Base-by-base conservation (phyloP, 2,113 vertebrate species). In the Psilopogon haemacephalus region DNA sequence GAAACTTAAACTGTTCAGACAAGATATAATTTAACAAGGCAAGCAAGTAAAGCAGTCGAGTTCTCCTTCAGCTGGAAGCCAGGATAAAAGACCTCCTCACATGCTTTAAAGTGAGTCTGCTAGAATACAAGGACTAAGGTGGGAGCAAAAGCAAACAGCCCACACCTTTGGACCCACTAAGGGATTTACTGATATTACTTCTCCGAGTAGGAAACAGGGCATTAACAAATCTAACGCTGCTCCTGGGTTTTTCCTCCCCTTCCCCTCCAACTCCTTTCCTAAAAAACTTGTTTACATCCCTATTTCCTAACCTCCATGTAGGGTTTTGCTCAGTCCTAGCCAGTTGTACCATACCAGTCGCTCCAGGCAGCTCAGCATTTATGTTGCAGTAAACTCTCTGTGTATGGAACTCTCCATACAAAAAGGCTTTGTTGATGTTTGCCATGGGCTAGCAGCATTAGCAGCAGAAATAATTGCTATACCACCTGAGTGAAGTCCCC, bases 51-150 rank as follows among this genome's bases (percentile, higher is more conserved):
- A 80, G 44, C 30, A 63, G 63, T 48, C 21, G 52, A 32, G 56
- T 9, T 76, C 33, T 37, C 58, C 72, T 48, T 54, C 67, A 78
- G 50, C 12, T 70, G 59, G 78, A 81, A 76, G 62, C n/a, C 13
- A 10, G 17, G 38, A 38, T 84, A 60, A 46, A 73, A 65, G 21
- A 84, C 77, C 20, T 71, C 48, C 23, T 86, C 44, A 30, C 15
- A 9, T 30, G 32, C 67, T 93, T 86, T 27, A 54, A 12, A 70
- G 15, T 1, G 0, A 71, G 8, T 21, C 35, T 72, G 89, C 54
- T 64, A n/a, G 67, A 92, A 64, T 44, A 88, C 64, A 95, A n/a
- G 48, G 55, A 67, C 28, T 60, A 20, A 32, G 35, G 81, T 46
- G 19, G 16, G 54, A 90, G 16, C 84, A 86, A 75, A 38, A 86